Evolutionary conservation across 2,113 vertebrate genomes (phyloP).

Genomic region (Phaethon lepturus): DNA sequence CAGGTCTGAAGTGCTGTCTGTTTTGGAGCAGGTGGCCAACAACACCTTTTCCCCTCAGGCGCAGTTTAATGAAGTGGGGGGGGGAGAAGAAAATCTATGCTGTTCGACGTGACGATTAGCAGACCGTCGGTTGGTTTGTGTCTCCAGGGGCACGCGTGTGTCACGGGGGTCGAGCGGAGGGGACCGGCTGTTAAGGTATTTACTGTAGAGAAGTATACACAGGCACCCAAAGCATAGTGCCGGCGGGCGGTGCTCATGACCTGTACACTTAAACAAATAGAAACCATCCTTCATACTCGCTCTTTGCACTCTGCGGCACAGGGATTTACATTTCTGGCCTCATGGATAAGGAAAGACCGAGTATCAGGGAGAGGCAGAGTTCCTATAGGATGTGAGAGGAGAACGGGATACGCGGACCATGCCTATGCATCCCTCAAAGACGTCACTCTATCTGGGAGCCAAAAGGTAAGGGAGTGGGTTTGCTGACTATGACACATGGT

Average conservation of each 20-base stretch:
- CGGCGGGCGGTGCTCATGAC: background rate
- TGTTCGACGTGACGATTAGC: background rate
- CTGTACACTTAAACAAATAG: conserved; percentile 9
- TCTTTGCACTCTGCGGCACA: background rate
- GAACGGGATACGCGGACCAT: conserved; percentile 19
- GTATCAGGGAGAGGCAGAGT: conserved; percentile 25
- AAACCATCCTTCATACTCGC: background rate
- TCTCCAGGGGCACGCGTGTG: background rate
- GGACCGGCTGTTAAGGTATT: background rate
- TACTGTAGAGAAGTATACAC: background rate
- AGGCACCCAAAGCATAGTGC: background rate
- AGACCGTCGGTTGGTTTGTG: background rate
- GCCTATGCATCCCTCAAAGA: conserved; percentile 51
- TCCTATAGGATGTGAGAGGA: conserved; percentile 38
- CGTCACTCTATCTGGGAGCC: conserved; percentile 55
- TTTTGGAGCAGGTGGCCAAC: background rate
- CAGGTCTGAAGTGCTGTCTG: background rate
- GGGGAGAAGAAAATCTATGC: background rate
- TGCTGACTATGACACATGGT: conserved; percentile 64
- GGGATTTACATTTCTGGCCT: conserved; percentile 32
- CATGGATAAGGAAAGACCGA: background rate
- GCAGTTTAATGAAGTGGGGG: background rate
- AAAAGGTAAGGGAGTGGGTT: conserved; percentile 73
- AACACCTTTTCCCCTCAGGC: background rate
- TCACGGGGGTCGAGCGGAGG: background rate